phyloP scores from a whole-genome alignment of 2,888 invertebrate species.

The Eupithecia pulchellata region DNA sequence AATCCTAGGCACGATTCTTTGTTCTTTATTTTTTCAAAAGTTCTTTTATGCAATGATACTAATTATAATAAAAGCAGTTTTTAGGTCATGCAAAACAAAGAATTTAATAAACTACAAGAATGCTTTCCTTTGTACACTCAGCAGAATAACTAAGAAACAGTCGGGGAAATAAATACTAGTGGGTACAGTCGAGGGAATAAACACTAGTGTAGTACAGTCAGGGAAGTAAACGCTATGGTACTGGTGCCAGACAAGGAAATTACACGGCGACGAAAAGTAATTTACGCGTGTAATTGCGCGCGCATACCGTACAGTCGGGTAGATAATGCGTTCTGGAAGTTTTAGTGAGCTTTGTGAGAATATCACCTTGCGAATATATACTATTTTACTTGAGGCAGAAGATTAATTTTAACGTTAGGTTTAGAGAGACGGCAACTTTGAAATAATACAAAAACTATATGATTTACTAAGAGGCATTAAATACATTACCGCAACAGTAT shows the following conservation, averaged over 20 bases:
- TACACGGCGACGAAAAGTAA: constrained; percentile 65
- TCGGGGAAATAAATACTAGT: neutral
- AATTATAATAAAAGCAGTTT: constrained; percentile 1
- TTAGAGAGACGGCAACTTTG: neutral
- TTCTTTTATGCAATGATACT: neutral
- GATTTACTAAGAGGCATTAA: too few species aligned
- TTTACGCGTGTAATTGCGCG: constrained; percentile 71
- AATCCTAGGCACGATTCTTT: too few species aligned
- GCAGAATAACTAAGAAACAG: neutral
- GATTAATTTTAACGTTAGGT: neutral
- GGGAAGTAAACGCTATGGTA: constrained; percentile 51
- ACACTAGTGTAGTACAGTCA: constrained; percentile 49
- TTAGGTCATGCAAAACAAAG: constrained; percentile 30
- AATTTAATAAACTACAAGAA: constrained; percentile 21
- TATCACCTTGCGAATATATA: neutral
- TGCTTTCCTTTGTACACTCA: constrained; percentile 20
- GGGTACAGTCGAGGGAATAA: constrained; percentile 7
- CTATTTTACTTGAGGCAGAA: neutral
- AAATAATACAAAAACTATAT: too few species aligned
- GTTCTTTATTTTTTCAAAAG: neutral
- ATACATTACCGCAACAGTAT: too few species aligned
- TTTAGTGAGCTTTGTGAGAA: constrained; percentile 7
- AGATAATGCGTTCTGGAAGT: constrained; percentile 17
- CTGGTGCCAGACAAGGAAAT: constrained; percentile 59
- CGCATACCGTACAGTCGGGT: constrained; percentile 47